These are phyloP conservation scores for Cyclophora albipunctata DNA, from an alignment of 2,888 invertebrate genomes.

Conservation along the genomic window DNA sequence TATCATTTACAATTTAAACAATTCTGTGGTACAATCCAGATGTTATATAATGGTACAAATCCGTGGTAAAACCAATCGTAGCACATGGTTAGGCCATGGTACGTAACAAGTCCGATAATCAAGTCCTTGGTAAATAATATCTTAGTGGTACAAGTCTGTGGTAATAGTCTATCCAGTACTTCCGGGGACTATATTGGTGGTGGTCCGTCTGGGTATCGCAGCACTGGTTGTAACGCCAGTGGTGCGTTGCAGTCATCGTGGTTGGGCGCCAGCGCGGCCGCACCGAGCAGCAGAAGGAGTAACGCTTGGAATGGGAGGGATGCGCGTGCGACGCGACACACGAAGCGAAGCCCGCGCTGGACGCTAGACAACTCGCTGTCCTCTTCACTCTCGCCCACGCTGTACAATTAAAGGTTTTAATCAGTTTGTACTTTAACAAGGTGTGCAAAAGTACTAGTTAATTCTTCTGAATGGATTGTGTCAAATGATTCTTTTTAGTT, in stretches of 20 bases:
- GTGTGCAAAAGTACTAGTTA: background rate
- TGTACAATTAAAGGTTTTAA: slow-evolving; percentile 15
- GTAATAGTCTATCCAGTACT: no score
- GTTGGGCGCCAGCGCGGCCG: slow-evolving; percentile 93
- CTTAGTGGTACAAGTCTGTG: no score
- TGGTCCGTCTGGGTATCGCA: slow-evolving; percentile 93
- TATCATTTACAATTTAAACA: no score
- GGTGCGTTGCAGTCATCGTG: slow-evolving; percentile 87
- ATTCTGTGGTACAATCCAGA: no score
- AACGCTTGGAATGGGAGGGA: slow-evolving; percentile 96
- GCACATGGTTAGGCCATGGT: no score
- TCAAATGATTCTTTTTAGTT: background rate
- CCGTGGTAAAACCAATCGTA: no score
- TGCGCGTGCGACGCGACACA: slow-evolving; percentile 91
- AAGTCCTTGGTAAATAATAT: no score
- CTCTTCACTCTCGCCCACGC: slow-evolving; percentile 45
- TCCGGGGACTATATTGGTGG: slow-evolving; percentile 82
- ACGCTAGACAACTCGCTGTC: slow-evolving; percentile 59
- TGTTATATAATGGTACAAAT: no score
- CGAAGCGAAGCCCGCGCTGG: slow-evolving; percentile 85
- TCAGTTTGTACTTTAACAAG: background rate
- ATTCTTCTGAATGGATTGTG: background rate
- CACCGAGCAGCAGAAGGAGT: slow-evolving; percentile 92
- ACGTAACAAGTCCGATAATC: no score
- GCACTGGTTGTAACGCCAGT: slow-evolving; percentile 89